These are phyloP conservation scores for Thunnus thynnus DNA, from an alignment of 2,113 vertebrate species.

Conservation along the genomic window DNA sequence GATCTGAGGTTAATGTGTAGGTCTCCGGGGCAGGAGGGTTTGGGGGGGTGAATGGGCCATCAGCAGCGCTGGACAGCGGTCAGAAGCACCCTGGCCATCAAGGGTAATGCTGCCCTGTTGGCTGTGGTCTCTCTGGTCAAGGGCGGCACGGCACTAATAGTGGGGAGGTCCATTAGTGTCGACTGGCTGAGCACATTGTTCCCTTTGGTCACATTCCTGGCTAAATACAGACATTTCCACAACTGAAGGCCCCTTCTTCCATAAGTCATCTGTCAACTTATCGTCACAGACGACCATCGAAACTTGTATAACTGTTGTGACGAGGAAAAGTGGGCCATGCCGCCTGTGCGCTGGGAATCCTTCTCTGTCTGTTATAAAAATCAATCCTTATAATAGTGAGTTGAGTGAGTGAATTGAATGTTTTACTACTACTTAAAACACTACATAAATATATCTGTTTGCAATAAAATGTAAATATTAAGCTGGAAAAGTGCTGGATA, in stretches of 20 bases:
- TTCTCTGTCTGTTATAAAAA: background rate
- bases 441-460: background rate
- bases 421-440: background rate
- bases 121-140: slow-evolving; percentile 73
- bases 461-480: background rate
- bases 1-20: slow-evolving; percentile 47
- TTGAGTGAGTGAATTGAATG: background rate
- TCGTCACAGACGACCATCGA: slow-evolving; percentile 40
- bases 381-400: background rate
- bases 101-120: slow-evolving; percentile 65
- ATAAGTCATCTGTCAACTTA: slow-evolving; percentile 76
- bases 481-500: background rate
- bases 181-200: slow-evolving; percentile 81
- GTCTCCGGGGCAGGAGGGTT: slow-evolving; percentile 7
- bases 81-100: slow-evolving; percentile 38
- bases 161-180: slow-evolving; percentile 80
- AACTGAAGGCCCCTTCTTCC: slow-evolving; percentile 53
- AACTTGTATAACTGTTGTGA: slow-evolving; percentile 46
- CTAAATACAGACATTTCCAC: slow-evolving; percentile 82
- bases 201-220: slow-evolving; percentile 81
- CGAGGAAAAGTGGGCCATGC: slow-evolving; percentile 15
- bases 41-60: background rate
- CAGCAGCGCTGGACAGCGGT: slow-evolving; percentile 34
- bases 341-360: background rate
- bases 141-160: slow-evolving; percentile 75